Conservation (phyloP, 2,113 vertebrate species). For the Gopherus evgoodei region DNA sequence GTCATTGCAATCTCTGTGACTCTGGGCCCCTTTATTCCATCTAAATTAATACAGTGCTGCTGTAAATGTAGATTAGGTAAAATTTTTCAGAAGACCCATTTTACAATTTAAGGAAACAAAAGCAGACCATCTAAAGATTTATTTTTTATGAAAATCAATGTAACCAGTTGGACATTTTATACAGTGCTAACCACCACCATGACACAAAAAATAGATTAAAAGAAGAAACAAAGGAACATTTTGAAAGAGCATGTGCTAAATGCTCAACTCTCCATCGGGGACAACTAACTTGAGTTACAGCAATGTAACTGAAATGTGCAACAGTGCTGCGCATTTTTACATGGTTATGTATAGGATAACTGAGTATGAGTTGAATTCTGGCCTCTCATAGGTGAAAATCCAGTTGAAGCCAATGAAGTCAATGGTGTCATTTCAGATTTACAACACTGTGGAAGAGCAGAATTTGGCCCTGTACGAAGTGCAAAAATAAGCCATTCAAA, state of each 20-base stretch:
- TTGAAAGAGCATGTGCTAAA: not conserved
- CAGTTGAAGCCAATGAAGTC: rapidly evolving
- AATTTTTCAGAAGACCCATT: not conserved
- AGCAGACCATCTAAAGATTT: not conserved
- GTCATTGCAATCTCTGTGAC: not conserved
- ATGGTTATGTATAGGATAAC: not conserved
- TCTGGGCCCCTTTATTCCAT: not conserved
- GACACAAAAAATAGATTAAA: not conserved
- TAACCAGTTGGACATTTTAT: not conserved
- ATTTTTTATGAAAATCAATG: not conserved
- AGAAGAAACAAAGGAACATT: not conserved
- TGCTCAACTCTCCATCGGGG: not conserved
- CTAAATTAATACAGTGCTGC: not conserved
- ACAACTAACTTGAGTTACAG: not conserved
- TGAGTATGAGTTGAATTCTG: not conserved
- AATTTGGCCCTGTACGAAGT: not conserved
- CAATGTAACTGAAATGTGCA: not conserved
- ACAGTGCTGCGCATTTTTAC: slow-evolving; percentile 28
- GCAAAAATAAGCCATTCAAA: not conserved
- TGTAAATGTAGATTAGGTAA: not conserved
- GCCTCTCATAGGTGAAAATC: not conserved
- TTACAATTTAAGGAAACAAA: not conserved
- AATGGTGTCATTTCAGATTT: rapidly evolving
- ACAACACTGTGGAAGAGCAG: not conserved
- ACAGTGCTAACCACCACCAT: not conserved